Evolutionary conservation across 2,888 invertebrate species (phyloP).

Genomic region (Temnothorax ravouxi): DNA sequence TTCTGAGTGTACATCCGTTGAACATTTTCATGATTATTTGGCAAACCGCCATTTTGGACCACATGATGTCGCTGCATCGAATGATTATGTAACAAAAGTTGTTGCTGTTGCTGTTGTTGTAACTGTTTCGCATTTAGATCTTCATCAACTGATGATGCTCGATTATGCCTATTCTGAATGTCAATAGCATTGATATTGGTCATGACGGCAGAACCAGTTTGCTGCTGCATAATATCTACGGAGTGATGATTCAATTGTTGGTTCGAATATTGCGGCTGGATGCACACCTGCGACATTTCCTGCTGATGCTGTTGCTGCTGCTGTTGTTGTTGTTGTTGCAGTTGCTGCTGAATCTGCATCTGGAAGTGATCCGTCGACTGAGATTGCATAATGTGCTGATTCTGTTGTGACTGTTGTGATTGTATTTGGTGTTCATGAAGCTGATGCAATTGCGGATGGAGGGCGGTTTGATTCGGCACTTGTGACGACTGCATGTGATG

Average conservation of each 20-base stretch:
- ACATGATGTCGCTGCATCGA: slow-evolving; percentile 82
- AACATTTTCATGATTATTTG: slow-evolving; percentile 78
- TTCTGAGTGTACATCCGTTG: slow-evolving; percentile 81
- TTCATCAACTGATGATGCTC: slow-evolving; percentile 76
- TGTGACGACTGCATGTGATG: slow-evolving; percentile 81
- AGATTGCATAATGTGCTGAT: slow-evolving; percentile 78
- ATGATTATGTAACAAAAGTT: slow-evolving; percentile 81
- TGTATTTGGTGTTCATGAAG: slow-evolving; percentile 81
- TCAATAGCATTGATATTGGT: slow-evolving; percentile 77
- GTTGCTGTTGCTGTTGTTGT: slow-evolving; percentile 79
- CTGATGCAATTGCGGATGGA: slow-evolving; percentile 81
- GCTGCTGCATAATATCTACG: slow-evolving; percentile 83
- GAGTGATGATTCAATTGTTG: slow-evolving; percentile 84
- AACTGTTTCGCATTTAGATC: slow-evolving; percentile 81
- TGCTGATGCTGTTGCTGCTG: slow-evolving; percentile 85
- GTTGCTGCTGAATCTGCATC: slow-evolving; percentile 84
- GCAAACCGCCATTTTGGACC: slow-evolving; percentile 78
- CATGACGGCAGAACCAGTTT: slow-evolving; percentile 78
- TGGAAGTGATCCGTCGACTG: slow-evolving; percentile 78
- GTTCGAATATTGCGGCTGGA: slow-evolving; percentile 82
- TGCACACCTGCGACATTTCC: slow-evolving; percentile 84
- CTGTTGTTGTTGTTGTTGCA: slow-evolving; percentile 87
- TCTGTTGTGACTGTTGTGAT: slow-evolving; percentile 76
- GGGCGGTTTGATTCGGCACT: slow-evolving; percentile 76
- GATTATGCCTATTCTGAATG: slow-evolving; percentile 79